phyloP scores from a whole-genome alignment of 2,113 vertebrate genomes.

The Cyprinodon brontotheroides region DNA sequence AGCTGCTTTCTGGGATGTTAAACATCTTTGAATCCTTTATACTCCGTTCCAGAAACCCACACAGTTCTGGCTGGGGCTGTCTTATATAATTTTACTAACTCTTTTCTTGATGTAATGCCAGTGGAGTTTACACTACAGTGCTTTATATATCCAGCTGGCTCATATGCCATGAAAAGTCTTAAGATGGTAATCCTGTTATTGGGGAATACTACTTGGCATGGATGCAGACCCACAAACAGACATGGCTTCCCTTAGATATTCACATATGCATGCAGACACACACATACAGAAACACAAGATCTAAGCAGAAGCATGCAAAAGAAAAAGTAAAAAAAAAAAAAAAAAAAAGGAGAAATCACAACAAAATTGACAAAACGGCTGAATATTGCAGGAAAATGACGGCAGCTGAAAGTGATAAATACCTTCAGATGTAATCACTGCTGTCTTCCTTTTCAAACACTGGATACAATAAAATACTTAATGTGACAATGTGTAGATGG shows the following conservation, averaged over 20 bases:
- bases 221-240: conserved; percentile 45
- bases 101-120: conserved; percentile 67
- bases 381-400: conserved; percentile 17
- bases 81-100: conserved; percentile 56
- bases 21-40: conserved; percentile 43
- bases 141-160: conserved; percentile 76
- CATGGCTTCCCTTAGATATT: conserved; percentile 21
- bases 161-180: conserved; percentile 72
- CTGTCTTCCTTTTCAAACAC: conserved; percentile 31
- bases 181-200: conserved; percentile 79
- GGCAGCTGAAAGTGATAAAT: conserved; percentile 25
- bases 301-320: conserved; percentile 10
- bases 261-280: conserved; percentile 18
- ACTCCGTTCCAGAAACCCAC: conserved; percentile 42
- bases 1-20: conserved; percentile 34
- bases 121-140: conserved; percentile 59
- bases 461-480: conserved; percentile 29
- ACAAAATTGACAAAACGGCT: conserved; percentile 27
- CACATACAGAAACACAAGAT: conserved; percentile 13
- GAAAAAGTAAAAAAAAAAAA: neutral
- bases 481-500: conserved; percentile 40
- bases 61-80: conserved; percentile 44
- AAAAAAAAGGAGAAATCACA: conserved; percentile 17
- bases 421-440: conserved; percentile 10
- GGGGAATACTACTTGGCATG: conserved; percentile 69